Evolutionary conservation across 2,888 invertebrate species (phyloP).

Genomic region (Oegoconia quadripuncta): DNA sequence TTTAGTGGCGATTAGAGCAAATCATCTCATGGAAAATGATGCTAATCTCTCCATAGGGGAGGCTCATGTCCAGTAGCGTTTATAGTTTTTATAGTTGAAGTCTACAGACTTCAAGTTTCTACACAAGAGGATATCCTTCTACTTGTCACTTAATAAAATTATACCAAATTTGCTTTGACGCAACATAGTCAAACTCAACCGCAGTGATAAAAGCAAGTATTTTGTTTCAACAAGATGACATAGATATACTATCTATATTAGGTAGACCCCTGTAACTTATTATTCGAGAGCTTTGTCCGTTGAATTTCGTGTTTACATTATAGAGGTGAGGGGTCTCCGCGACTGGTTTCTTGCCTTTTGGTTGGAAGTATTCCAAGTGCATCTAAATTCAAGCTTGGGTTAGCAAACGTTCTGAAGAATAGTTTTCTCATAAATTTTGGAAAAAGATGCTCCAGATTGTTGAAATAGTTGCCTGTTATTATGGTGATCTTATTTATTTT

Average conservation of each 20-base stretch:
- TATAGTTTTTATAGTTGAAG: too few species aligned
- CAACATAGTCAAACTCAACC: slow-evolving; percentile 14
- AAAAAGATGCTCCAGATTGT: slow-evolving; percentile 9
- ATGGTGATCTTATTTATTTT: background rate
- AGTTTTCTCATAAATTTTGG: slow-evolving; percentile 21
- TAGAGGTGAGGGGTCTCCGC: background rate
- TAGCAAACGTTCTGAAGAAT: slow-evolving; percentile 19
- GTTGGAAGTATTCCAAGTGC: slow-evolving; percentile 30
- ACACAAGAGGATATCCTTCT: too few species aligned
- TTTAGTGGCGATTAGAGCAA: too few species aligned
- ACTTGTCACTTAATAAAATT: too few species aligned
- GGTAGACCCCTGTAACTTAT: background rate
- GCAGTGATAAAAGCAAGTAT: slow-evolving; percentile 16
- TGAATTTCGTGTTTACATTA: background rate
- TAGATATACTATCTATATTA: slow-evolving; percentile 3
- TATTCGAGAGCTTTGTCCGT: background rate
- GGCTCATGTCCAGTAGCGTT: too few species aligned
- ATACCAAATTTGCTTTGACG: too few species aligned
- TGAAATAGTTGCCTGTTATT: slow-evolving; percentile 2
- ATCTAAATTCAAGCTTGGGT: slow-evolving; percentile 25
- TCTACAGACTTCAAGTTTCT: too few species aligned
- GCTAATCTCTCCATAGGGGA: too few species aligned
- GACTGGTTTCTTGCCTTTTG: background rate
- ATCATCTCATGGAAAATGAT: too few species aligned
- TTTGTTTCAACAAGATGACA: slow-evolving; percentile 15